These are phyloP conservation scores for Acipenser ruthenus DNA, from an alignment of 2,797 vertebrate genomes.

Conservation along the genomic window DNA sequence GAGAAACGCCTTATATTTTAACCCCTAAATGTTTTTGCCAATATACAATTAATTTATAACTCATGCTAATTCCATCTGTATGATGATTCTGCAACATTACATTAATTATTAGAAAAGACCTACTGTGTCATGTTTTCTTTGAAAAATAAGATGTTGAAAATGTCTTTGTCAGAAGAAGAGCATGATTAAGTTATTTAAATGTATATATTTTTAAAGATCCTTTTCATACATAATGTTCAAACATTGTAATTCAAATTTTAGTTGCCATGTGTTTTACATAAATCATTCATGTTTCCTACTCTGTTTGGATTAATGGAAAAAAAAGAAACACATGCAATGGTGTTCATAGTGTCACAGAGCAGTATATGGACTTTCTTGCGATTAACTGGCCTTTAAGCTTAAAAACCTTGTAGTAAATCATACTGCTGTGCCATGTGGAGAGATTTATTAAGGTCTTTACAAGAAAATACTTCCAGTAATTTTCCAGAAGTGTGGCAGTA, in stretches of 20 bases:
- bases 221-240: slow-evolving; percentile 3
- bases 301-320: slow-evolving; percentile 13
- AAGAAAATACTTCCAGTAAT: no score
- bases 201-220: slow-evolving; percentile 12
- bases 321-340: neutral
- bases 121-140: no score
- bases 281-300: slow-evolving; percentile 14
- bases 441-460: no score
- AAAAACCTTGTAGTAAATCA: neutral
- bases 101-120: no score
- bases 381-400: neutral
- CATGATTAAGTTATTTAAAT: slow-evolving; percentile 7
- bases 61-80: no score
- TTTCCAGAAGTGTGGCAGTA: no score
- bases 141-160: no score
- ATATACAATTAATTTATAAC: no score
- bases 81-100: no score
- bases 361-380: neutral
- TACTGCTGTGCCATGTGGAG: no score
- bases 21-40: no score
- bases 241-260: slow-evolving; percentile 7
- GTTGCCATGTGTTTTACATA: neutral
- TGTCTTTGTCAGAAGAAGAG: slow-evolving; percentile 2
- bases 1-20: no score
- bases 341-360: neutral